Base-by-base conservation (phyloP, 2,797 vertebrate genomes). In the Intellagama lesueurii region DNA sequence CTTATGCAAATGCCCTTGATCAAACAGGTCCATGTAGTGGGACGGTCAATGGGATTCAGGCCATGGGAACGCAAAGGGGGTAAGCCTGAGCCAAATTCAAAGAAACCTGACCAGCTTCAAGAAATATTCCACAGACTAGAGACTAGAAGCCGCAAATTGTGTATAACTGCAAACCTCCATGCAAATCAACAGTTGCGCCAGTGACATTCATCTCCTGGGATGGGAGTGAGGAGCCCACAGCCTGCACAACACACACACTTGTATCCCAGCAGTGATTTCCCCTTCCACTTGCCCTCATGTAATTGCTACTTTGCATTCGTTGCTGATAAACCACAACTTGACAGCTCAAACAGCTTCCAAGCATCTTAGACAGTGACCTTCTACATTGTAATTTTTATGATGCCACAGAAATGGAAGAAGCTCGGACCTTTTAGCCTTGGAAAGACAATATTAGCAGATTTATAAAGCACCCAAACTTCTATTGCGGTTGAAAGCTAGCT, bases 271-370 rank as follows among this genome's bases (percentile, higher is more conserved):
- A 3, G 0, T 12, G 26, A 86, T 93, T 90, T 85, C 88, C 68
- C 77, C 90, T 87, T 89, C 32, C 9, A 66, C 82, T 22, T 56
- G 88, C 88, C 92, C 88, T 93, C 81, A 66, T 60, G 78, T 72
- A 69, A 47, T 17, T 52, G 32, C 81, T 94, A 14, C 49, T 92
- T 93, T 89, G 66, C 83, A 94, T 91, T 92, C 91, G 70, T 26
- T 49, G 14, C 52, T 64, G 80, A 56, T 92, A 32, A 83, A 73
- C 49, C 5, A 0, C 56, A 84, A 35, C 0, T 5, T 84, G 79
- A 80, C 86, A 84, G 77, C 81, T 91, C 81, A 88, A 90, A 88
- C 22, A 83, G 56, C 92, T 87, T 76, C 89, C 87, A 88, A 94
- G 91, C 88, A 85, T 79, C 64, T 44, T 44, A 69, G 56, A 83